phyloP scores from a whole-genome alignment of 1,140 invertebrate genomes.

The Halictus rubicundus region DNA sequence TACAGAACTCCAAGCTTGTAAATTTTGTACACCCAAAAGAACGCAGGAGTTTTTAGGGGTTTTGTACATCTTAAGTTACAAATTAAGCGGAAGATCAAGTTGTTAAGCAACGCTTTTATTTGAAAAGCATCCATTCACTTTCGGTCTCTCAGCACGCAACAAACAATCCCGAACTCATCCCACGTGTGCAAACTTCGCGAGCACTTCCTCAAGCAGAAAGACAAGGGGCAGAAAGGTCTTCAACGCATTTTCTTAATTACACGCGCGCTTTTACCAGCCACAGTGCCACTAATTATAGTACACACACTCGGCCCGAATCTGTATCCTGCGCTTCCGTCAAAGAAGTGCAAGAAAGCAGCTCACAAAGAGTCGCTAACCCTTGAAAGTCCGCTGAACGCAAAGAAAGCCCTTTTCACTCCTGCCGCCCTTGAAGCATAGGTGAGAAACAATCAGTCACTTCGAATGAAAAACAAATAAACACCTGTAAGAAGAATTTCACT shows the following conservation, averaged over 20 bases:
- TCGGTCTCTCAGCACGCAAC: not conserved
- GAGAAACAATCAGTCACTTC: not conserved
- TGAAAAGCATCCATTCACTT: not conserved
- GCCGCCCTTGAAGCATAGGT: not conserved
- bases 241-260: slow-evolving; percentile 6
- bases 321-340: not conserved
- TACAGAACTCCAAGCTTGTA: no score
- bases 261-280: not conserved
- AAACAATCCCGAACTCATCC: not conserved
- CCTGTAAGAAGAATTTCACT: no score
- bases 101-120: not conserved
- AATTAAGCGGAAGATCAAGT: not conserved
- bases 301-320: not conserved
- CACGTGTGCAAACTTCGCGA: not conserved
- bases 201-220: not conserved
- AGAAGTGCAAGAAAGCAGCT: not conserved
- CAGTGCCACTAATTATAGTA: not conserved
- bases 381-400: not conserved
- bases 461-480: not conserved
- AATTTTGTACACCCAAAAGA: no score
- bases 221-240: not conserved
- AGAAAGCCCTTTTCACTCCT: not conserved
- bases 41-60: no score
- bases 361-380: not conserved
- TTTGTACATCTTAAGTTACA: no score